Evolutionary conservation across 2,888 invertebrate species (phyloP), one percentile per base, ranked within the genome.

Genomic region (Prionchulus punctatus): DNA sequence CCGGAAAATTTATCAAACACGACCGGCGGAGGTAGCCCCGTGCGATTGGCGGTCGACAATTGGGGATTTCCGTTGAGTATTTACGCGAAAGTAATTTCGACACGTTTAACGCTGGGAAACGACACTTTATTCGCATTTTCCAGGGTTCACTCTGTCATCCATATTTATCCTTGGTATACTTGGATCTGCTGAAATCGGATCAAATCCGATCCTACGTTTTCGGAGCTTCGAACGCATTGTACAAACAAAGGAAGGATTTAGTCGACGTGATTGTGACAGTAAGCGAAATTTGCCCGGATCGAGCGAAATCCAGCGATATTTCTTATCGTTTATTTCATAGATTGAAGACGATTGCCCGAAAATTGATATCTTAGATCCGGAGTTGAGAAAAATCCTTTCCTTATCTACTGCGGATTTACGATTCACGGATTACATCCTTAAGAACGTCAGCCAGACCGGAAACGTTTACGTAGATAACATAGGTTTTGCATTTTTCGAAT

Each of bases 221-320:
- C 58, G 96, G 98, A 43, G 94, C 94, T n/a, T 94, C 94, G 21
- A 98, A 98, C 76, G 85, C 91, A n/a, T 77, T 98, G 42, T 98
- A 96, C 71, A 88, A 89, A 71, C 94, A 94, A 72, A 91, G 91
- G 69, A 81, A 85, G 60, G 86, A 91, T 67, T 74, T 92, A 53
- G 85, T 88, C 60, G 96, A 98, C 74, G 87, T 90, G 23, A 74
- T 94, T 55, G 82, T 98, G 1, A 91, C 91, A 76, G 81, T 82
- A 66, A 71, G 69, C 62, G 15, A 23, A n/a, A 45, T 12, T 45
- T 7, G n/a, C n/a, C n/a, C n/a, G n/a, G n/a, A n/a, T n/a, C n/a
- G n/a, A n/a, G n/a, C n/a, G n/a, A n/a, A n/a, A 12, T 36, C 36
- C 36, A 36, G 36, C 36, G 7, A 36, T 36, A 36, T 36, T 36